Conservation (phyloP, 2,113 vertebrate species). For the Oreochromis niloticus region DNA sequence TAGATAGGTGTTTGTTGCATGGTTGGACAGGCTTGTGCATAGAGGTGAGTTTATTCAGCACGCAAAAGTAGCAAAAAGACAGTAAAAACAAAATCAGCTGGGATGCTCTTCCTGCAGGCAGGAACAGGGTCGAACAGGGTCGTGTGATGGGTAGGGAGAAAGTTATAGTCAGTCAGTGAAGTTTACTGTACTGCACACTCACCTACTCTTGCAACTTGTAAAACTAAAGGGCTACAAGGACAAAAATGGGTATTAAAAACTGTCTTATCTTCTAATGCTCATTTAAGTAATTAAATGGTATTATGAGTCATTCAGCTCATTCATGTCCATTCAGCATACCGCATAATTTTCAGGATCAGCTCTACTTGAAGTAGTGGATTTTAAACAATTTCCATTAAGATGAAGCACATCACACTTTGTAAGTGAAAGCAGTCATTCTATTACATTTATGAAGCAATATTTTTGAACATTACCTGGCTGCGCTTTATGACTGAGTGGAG, state of each 20-base stretch:
- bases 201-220: not conserved
- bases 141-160: not conserved
- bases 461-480: conserved; percentile 9
- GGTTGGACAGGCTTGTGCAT: not conserved
- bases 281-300: not conserved
- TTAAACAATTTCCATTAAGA: not conserved
- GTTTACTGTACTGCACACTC: not conserved
- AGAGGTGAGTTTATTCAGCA: not conserved
- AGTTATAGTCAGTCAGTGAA: not conserved
- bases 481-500: conserved; percentile 13
- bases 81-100: not conserved
- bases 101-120: not conserved
- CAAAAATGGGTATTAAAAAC: not conserved
- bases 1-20: not conserved
- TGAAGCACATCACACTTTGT: not conserved
- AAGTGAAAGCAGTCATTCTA: not conserved
- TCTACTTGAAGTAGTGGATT: not conserved
- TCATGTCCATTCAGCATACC: not conserved
- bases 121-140: not conserved
- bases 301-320: not conserved
- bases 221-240: not conserved
- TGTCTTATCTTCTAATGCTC: not conserved
- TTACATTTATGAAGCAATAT: conserved; percentile 6
- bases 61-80: not conserved
- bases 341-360: not conserved